Conservation (phyloP, 37 sponge, comb jelly and placozoan genomes). For the Ianthella basta region DNA sequence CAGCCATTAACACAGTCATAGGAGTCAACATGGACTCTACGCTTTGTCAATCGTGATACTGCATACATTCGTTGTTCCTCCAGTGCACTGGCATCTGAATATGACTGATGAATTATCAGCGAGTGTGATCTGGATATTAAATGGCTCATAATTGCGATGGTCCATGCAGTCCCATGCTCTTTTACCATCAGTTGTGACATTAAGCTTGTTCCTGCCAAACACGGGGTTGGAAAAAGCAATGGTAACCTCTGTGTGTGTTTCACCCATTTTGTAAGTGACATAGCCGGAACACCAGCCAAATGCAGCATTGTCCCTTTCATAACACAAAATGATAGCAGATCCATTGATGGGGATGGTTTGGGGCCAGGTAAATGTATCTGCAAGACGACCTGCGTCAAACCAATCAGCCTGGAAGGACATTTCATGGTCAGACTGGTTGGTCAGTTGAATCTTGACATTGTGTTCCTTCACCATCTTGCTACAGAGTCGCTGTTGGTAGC, state of each 20-base stretch:
- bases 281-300: not conserved
- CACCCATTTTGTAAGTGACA: not conserved
- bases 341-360: not conserved
- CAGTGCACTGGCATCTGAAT: not conserved
- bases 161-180: not conserved
- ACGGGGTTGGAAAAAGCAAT: conserved; percentile 12
- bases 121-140: not conserved
- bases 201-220: not conserved
- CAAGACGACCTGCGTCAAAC: too few relatives aligned
- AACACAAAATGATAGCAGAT: not conserved
- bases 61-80: conserved; percentile 3
- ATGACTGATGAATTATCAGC: not conserved
- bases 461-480: too few relatives aligned
- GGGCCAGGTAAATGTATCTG: not conserved
- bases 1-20: too few relatives aligned
- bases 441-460: too few relatives aligned
- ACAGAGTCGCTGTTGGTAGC: too few relatives aligned
- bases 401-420: too few relatives aligned
- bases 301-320: not conserved
- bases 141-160: not conserved
- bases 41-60: not conserved
- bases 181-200: not conserved
- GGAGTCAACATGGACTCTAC: too few relatives aligned
- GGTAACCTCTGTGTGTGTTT: not conserved
- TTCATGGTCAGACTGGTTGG: too few relatives aligned